phyloP scores from a whole-genome alignment of 2,888 invertebrate genomes.

The Automeris io region DNA sequence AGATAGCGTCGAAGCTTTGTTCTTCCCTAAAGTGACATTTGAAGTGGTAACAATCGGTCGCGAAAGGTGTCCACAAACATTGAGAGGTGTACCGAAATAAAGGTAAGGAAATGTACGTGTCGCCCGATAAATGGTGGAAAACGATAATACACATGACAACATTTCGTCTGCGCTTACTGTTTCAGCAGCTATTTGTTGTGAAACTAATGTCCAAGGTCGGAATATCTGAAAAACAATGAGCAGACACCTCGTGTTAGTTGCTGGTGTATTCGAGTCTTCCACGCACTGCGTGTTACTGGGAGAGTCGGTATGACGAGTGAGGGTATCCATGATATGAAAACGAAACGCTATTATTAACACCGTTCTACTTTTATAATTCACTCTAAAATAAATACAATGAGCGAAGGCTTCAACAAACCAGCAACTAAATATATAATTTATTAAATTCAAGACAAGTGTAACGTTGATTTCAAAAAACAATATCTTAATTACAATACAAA shows the following conservation, averaged over 20 bases:
- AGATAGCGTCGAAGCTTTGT: constrained; percentile 36
- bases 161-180: constrained; percentile 72
- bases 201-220: constrained; percentile 73
- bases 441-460: constrained; percentile 3
- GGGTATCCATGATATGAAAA: background rate
- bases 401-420: constrained; percentile 46
- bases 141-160: constrained; percentile 73
- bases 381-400: constrained; percentile 18
- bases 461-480: background rate
- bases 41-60: constrained; percentile 38
- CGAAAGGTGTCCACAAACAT: constrained; percentile 43
- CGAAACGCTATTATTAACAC: background rate
- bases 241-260: constrained; percentile 65
- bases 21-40: constrained; percentile 11
- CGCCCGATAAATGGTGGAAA: constrained; percentile 63
- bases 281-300: constrained; percentile 21
- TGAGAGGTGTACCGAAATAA: constrained; percentile 34
- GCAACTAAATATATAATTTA: constrained; percentile 45
- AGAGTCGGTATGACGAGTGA: background rate
- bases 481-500: background rate
- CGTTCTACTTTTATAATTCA: background rate
- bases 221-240: constrained; percentile 75
- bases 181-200: constrained; percentile 70
- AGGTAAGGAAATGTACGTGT: constrained; percentile 42
- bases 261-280: constrained; percentile 52